Percentiles rank a stretch among this genome's conserved stretches.
Conservation (phyloP, 1,140 invertebrate genomes). For the Neodiprion virginianus region DNA sequence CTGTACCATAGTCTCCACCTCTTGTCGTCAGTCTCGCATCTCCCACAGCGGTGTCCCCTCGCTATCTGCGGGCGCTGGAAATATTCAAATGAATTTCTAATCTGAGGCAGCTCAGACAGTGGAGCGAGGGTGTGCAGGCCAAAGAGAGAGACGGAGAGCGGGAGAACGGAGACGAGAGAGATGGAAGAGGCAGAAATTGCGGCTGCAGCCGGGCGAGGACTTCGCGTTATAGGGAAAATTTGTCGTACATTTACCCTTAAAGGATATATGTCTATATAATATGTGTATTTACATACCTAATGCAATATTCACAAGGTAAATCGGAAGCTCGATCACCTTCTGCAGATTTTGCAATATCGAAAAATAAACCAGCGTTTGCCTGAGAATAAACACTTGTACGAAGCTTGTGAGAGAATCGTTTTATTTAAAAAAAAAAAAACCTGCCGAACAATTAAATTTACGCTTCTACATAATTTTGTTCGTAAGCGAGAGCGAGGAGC, state of each 20-base stretch:
- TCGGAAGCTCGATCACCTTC: too few species aligned
- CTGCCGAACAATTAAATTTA: too few species aligned
- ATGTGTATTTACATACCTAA: too few species aligned
- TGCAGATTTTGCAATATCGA: too few species aligned
- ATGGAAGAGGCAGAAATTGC: neutral
- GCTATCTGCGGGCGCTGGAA: conserved; percentile 45
- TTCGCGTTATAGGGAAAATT: neutral
- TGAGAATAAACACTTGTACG: too few species aligned
- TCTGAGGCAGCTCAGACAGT: conserved; percentile 36
- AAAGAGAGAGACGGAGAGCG: neutral
- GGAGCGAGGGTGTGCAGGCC: neutral
- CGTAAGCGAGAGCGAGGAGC: too few species aligned
- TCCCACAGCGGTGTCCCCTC: conserved; percentile 4
- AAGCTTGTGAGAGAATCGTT: too few species aligned
- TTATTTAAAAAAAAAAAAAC: too few species aligned
- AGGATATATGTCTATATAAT: too few species aligned
- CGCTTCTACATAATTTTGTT: too few species aligned
- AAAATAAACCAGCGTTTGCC: too few species aligned
- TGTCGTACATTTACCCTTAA: neutral
- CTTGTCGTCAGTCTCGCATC: conserved; percentile 19
- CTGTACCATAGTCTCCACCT: neutral
- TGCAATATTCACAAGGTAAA: too few species aligned
- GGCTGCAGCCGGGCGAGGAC: neutral
- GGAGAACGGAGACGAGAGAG: neutral
- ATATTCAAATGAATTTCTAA: conserved; percentile 58